Conservation (phyloP, 2,888 invertebrate genomes). For the Hesperia comma region DNA sequence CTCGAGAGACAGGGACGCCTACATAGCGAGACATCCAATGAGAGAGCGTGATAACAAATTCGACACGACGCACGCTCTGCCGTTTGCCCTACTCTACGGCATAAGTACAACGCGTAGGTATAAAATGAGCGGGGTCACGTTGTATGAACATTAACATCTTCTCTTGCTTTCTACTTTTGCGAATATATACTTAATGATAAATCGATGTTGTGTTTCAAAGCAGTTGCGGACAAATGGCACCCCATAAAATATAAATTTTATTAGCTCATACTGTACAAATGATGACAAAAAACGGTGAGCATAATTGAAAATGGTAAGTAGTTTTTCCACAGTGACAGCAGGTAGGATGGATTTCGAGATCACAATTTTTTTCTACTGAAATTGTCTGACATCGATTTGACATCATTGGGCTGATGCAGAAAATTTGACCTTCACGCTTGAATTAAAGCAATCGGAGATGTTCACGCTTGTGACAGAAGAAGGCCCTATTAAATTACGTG, state of each 20-base stretch:
- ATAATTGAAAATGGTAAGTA: too few relatives aligned
- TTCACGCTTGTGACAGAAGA: not conserved
- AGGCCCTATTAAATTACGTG: not conserved
- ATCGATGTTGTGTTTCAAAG: not conserved
- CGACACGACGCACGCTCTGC: slow-evolving; percentile 44
- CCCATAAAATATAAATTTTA: too few relatives aligned
- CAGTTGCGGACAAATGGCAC: not conserved
- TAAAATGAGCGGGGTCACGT: slow-evolving; percentile 59
- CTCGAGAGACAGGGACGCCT: slow-evolving; percentile 49
- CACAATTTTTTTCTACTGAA: not conserved
- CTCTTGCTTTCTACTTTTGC: slow-evolving; percentile 76
- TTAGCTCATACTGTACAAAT: too few relatives aligned
- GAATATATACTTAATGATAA: not conserved
- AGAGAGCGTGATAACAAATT: slow-evolving; percentile 47
- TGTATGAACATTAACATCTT: slow-evolving; percentile 52
- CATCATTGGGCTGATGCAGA: not conserved
- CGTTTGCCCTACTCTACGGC: slow-evolving; percentile 59
- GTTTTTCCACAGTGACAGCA: too few relatives aligned
- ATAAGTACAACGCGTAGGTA: slow-evolving; percentile 43
- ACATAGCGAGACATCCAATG: slow-evolving; percentile 35
- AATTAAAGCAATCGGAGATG: not conserved
- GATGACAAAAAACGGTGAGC: too few relatives aligned
- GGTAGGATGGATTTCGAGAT: too few relatives aligned
- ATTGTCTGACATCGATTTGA: not conserved
- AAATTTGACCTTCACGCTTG: not conserved